Evolutionary conservation across 2,888 invertebrate genomes (phyloP), one percentile per base, ranked within the genome.

Genomic region (Lomographa bimaculata): DNA sequence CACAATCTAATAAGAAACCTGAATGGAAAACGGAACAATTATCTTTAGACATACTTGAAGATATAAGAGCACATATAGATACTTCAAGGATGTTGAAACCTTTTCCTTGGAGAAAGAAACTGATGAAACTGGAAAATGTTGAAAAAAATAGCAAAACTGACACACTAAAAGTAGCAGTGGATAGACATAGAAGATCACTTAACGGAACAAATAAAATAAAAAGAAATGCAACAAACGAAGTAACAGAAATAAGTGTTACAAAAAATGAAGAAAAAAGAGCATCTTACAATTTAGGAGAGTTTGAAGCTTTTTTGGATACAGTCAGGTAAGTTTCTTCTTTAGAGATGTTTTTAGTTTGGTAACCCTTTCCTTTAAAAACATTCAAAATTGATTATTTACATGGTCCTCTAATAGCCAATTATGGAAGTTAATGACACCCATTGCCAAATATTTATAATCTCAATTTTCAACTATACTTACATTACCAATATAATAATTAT

Each of bases 241-340:
- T n/a, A n/a, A n/a, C n/a, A n/a, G n/a, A n/a, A n/a, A n/a, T n/a
- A n/a, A n/a, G n/a, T n/a, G n/a, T n/a, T n/a, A n/a, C n/a, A n/a
- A n/a, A 45, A 2, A 16, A 26, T 3, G 27, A 29, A 8, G 21
- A 29, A 17, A 24, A 32, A 3, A 32, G 23, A 4, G 29, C 17
- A 3, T 20, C 18, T 9, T n/a, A n/a, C n/a, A 32, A 43, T 1
- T 7, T 29, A 4, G 42, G 7, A 12, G 49, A 57, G 8, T 71
- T 56, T 33, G 84, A 83, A 56, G 60, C 67, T 0, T 77, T 68
- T 36, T 33, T 84, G 5, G 81, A 79, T 29, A 79, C 46, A 57
- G 72, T 67, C 5, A 76, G 60, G 86, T 86, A 67, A 81, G 85
- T 83, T 2, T n/a, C n/a, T n/a, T n/a, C n/a, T n/a, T n/a, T n/a